phyloP scores from a whole-genome alignment of 1,140 invertebrate genomes.

The Bombus difficillimus region DNA sequence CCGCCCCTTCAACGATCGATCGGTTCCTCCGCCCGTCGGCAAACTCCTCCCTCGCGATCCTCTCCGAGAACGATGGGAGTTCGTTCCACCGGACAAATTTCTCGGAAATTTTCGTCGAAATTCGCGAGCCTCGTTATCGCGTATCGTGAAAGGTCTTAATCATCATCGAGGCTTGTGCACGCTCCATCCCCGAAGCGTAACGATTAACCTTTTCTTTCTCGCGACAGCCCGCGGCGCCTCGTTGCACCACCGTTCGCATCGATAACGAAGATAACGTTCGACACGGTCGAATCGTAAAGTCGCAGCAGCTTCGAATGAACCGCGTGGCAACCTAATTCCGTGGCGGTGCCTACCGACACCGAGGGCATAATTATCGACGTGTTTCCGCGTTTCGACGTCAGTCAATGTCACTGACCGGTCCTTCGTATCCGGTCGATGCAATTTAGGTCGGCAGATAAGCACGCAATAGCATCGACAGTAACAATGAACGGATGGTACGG shows the following conservation, averaged over 20 bases:
- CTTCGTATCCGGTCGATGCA: constrained; percentile 35
- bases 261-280: too few species aligned
- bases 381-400: constrained; percentile 56
- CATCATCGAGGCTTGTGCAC: neutral
- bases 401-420: constrained; percentile 44
- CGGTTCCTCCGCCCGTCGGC: neutral
- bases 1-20: constrained; percentile 16
- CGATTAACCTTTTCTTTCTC: neutral
- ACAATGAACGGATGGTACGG: constrained; percentile 53
- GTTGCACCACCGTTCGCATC: too few species aligned
- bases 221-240: too few species aligned
- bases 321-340: too few species aligned
- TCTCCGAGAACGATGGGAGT: neutral
- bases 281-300: too few species aligned
- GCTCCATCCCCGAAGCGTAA: neutral
- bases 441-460: constrained; percentile 50
- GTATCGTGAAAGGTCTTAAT: constrained; percentile 12
- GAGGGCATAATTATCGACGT: constrained; percentile 24
- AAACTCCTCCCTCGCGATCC: neutral
- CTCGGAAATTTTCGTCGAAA: neutral
- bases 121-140: constrained; percentile 7
- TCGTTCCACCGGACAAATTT: neutral
- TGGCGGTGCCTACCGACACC: neutral
- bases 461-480: constrained; percentile 33
- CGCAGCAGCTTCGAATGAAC: too few species aligned